A percentile compares a stretch with the other conserved stretches of the same genome.
These are phyloP conservation scores for Ericerus pela DNA, from an alignment of 1,140 invertebrate species.

Conservation along the genomic window DNA sequence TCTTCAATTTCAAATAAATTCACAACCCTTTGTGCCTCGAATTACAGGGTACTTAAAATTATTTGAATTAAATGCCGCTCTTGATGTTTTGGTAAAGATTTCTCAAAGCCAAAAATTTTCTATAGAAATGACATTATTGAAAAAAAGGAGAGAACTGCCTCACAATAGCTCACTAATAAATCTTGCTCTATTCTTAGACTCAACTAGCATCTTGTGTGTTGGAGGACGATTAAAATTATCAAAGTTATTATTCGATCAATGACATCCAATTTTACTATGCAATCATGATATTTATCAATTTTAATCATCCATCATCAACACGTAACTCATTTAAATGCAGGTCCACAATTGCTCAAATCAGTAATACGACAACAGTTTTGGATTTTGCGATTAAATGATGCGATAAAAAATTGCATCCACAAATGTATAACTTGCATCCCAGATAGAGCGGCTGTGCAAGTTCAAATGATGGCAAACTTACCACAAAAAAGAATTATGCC, in stretches of 20 bases:
- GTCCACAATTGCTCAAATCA: not conserved
- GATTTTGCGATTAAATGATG: not conserved
- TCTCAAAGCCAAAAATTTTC: not conserved
- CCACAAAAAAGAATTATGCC: not conserved
- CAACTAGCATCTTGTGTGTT: conserved; percentile 6
- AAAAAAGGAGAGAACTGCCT: not conserved
- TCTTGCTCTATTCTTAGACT: conserved; percentile 1
- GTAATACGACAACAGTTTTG: not conserved
- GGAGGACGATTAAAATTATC: conserved; percentile 6
- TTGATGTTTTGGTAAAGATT: not conserved
- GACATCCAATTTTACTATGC: conserved; percentile 7
- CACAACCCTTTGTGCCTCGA: not conserved
- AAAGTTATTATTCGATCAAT: not conserved
- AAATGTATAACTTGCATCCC: not conserved
- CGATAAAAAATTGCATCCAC: not conserved
- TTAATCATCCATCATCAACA: conserved; percentile 15
- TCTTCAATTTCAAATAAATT: not conserved
- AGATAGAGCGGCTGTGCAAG: not conserved
- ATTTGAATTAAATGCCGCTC: not conserved
- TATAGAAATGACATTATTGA: not conserved
- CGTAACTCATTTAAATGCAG: not conserved
- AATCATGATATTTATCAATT: not conserved
- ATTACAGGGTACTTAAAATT: not conserved
- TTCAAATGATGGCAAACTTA: conserved; percentile 7
- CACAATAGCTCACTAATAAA: not conserved